Percentiles rank a stretch among this genome's conserved stretches.
Evolutionary conservation across 2,113 vertebrate genomes (phyloP).

Genomic region (Malurus elegans): DNA sequence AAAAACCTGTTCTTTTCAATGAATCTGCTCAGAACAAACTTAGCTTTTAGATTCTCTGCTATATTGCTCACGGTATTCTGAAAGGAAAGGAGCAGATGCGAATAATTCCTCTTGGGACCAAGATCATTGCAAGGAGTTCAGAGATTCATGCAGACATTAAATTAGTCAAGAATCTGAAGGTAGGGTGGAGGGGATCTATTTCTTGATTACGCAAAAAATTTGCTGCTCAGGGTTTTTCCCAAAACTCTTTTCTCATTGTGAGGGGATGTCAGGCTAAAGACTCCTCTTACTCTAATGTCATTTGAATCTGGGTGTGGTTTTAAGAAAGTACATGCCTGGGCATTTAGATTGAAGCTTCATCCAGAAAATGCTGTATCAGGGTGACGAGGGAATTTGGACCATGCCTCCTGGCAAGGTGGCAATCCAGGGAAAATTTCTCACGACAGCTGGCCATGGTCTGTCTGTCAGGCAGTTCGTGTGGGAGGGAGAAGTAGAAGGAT

Average conservation of each 20-base stretch:
- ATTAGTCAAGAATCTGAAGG: constrained; percentile 1
- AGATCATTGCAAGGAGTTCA: constrained; percentile 22
- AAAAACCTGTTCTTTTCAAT: constrained; percentile 52
- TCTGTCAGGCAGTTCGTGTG: not conserved
- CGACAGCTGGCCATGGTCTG: not conserved
- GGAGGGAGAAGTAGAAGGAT: not conserved
- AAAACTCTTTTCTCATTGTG: not conserved
- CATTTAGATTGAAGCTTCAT: not conserved
- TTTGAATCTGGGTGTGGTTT: not conserved
- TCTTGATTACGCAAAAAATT: constrained; percentile 10
- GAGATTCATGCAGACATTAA: not conserved
- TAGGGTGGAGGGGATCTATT: not conserved
- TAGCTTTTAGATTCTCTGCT: not conserved
- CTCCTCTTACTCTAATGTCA: not conserved
- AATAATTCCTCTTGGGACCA: not conserved
- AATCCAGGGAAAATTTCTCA: not conserved
- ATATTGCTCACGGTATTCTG: not conserved
- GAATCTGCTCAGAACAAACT: constrained; percentile 30
- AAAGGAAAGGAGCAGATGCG: constrained; percentile 20
- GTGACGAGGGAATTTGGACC: not conserved
- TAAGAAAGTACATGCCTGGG: not conserved
- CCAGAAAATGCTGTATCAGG: not conserved
- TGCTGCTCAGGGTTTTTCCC: not conserved
- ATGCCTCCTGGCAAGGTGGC: not conserved
- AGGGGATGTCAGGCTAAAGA: not conserved